Base-by-base conservation (phyloP, 37 sponge, comb jelly and placozoan species). In the Theonella swinhoei region DNA sequence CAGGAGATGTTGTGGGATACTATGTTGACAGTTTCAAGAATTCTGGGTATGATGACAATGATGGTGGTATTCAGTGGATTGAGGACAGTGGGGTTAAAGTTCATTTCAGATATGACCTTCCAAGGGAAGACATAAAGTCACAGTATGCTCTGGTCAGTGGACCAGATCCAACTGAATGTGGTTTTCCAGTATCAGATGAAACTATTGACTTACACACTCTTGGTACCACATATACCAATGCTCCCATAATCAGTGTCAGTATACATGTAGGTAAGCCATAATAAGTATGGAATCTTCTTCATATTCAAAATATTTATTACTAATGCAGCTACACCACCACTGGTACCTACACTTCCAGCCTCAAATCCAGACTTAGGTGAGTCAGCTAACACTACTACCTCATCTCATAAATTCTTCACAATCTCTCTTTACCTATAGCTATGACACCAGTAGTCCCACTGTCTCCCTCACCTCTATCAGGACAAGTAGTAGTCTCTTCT, bases 1-100 rank as follows among this genome's bases (percentile, higher is more conserved):
- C 87, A 73, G 87, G 80, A 41, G 87, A 86, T 78, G 79, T 86
- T 42, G 66, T 86, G 31, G 87, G 87, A 43, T 83, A 54, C 68
- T 62, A 54, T 47, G 31, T 29, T 68, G 54, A 29, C 64, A 34
- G 62, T 34, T 24, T 36, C 5, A 39, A 1, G 25, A 39, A 73
- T 41, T n/a, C n/a, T n/a, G 26, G n/a, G 5, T 1, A 39, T 25
- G 62, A 58, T 29, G n/a, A 2, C 0, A 31, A 17, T 17, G 11
- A 54, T 30, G 54, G 54, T 14, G 54, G 54, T 47, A 47, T 47
- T 47, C 54, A 47, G 54, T 47, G 54, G 54, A 7, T 47, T 47
- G 54, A 47, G 14, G 14, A n/a, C n/a, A 47, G 14, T 47, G 14
- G 14, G 7, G 54, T 47, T 7, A 14, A 17, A 47, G 54, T 47